A percentile compares a stretch with the other conserved stretches of the same genome.
Evolutionary conservation across 2,888 invertebrate genomes (phyloP).

Genomic region (Tubulanus polymorphus): DNA sequence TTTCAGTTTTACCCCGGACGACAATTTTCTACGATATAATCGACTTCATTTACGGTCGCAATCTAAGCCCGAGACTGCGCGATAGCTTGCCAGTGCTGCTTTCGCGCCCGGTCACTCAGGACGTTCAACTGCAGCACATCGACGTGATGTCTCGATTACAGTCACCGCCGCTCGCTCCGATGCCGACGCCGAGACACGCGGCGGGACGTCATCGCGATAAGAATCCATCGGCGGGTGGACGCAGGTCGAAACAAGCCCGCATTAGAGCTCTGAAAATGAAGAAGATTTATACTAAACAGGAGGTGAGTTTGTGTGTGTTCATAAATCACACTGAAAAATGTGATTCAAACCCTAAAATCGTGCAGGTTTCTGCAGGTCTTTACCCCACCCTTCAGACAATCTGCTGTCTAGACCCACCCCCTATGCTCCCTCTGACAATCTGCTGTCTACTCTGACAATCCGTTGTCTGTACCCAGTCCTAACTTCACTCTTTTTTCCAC

Average conservation of each 20-base stretch:
- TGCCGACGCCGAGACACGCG: slow-evolving; percentile 32
- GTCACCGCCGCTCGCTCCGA: slow-evolving; percentile 25
- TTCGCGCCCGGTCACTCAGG: slow-evolving; percentile 41
- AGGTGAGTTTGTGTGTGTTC: slow-evolving; percentile 21
- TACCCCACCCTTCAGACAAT: no score
- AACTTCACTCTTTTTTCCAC: no score
- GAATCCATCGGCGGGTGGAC: slow-evolving; percentile 20
- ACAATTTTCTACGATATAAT: slow-evolving; percentile 52
- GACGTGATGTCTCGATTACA: slow-evolving; percentile 42
- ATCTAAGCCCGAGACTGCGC: slow-evolving; percentile 35
- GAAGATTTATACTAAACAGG: slow-evolving; percentile 29
- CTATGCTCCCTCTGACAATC: no score
- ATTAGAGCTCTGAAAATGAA: slow-evolving; percentile 38
- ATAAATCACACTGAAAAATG: no score
- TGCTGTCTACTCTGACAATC: no score
- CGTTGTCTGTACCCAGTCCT: no score
- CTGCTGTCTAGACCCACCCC: no score
- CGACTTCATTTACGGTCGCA: slow-evolving; percentile 43
- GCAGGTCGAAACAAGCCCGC: slow-evolving; percentile 41
- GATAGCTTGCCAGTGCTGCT: slow-evolving; percentile 40
- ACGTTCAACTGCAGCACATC: slow-evolving; percentile 46
- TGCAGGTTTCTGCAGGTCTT: no score
- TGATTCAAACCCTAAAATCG: no score
- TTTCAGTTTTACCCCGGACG: slow-evolving; percentile 43
- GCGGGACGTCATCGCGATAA: slow-evolving; percentile 23